phyloP scores from a whole-genome alignment of 2,797 vertebrate species.

The Poeciliopsis paucimaculata region DNA sequence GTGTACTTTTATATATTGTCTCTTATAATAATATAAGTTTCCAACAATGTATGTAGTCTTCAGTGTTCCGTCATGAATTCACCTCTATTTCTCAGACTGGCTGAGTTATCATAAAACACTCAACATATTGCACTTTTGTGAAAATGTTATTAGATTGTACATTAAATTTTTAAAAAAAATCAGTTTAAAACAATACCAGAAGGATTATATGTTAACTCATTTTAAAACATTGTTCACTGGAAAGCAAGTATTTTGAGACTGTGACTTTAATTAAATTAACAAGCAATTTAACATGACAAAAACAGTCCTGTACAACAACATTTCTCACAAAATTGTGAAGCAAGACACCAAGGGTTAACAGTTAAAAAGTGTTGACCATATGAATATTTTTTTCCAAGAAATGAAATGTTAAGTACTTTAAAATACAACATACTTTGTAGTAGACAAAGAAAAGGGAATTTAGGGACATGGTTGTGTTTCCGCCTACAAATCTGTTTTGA shows the following conservation, averaged over 20 bases:
- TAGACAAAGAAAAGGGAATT: not conserved
- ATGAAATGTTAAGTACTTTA: not conserved
- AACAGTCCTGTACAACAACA: not conserved
- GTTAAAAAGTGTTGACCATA: not conserved
- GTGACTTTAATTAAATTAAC: not conserved
- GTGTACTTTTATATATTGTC: not conserved
- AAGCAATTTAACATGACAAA: not conserved
- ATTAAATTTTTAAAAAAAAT: not conserved
- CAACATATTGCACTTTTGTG: slow-evolving; percentile 11
- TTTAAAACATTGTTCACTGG: not conserved
- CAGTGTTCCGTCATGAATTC: slow-evolving; percentile 12
- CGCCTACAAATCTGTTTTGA: not conserved
- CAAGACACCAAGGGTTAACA: not conserved
- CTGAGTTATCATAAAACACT: slow-evolving; percentile 29
- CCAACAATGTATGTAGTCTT: not conserved
- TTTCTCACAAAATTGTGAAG: not conserved
- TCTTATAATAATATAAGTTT: not conserved
- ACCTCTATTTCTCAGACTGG: slow-evolving; percentile 50
- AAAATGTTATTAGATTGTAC: slow-evolving; percentile 81
- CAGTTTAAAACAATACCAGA: not conserved
- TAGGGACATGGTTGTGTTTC: not conserved
- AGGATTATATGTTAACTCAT: not conserved
- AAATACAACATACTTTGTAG: not conserved
- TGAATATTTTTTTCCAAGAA: not conserved
- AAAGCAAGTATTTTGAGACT: not conserved